A percentile compares a stretch with the other conserved stretches of the same genome.
phyloP scores from a whole-genome alignment of 2,888 invertebrate genomes.

The Empis livida region DNA sequence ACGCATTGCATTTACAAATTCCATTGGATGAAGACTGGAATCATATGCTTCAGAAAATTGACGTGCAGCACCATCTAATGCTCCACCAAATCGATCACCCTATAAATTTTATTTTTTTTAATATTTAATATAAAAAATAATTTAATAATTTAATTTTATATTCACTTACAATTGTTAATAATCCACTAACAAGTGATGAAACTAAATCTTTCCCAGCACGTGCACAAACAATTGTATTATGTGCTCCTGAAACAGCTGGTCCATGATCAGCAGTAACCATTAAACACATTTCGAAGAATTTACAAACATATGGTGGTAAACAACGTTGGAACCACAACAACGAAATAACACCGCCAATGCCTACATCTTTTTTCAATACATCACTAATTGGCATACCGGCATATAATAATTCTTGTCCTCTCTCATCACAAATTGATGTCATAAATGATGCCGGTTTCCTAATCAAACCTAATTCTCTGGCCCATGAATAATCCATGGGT shows the following conservation, averaged over 20 bases:
- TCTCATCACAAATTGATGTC: slow-evolving; percentile 98
- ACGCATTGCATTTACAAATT: slow-evolving; percentile 96
- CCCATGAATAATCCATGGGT: slow-evolving; percentile 99
- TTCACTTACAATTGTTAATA: slow-evolving; percentile 85
- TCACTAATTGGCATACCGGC: slow-evolving; percentile 85
- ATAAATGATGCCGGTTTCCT: slow-evolving; percentile 98
- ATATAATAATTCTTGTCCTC: slow-evolving; percentile 93
- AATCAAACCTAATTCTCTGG: slow-evolving; percentile 88
- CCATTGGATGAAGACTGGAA: slow-evolving; percentile 86
- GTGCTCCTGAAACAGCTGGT: slow-evolving; percentile 96
- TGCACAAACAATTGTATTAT: slow-evolving; percentile 97
- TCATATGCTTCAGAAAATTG: slow-evolving; percentile 97
- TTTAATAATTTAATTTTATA: neutral
- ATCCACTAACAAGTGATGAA: slow-evolving; percentile 87
- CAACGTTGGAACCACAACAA: slow-evolving; percentile 98
- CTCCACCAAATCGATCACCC: slow-evolving; percentile 98
- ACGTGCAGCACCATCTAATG: slow-evolving; percentile 92
- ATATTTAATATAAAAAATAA: neutral
- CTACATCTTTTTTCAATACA: slow-evolving; percentile 87
- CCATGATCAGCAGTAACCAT: slow-evolving; percentile 99
- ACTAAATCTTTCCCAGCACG: slow-evolving; percentile 95
- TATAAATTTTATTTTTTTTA: slow-evolving; percentile 29
- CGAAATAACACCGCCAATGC: slow-evolving; percentile 95
- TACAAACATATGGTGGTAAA: slow-evolving; percentile 83
- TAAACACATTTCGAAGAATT: slow-evolving; percentile 97